Percentiles rank a stretch among this genome's conserved stretches.
These are phyloP conservation scores for Rhadina sibilatrix DNA, from an alignment of 2,113 vertebrate genomes.

Conservation along the genomic window DNA sequence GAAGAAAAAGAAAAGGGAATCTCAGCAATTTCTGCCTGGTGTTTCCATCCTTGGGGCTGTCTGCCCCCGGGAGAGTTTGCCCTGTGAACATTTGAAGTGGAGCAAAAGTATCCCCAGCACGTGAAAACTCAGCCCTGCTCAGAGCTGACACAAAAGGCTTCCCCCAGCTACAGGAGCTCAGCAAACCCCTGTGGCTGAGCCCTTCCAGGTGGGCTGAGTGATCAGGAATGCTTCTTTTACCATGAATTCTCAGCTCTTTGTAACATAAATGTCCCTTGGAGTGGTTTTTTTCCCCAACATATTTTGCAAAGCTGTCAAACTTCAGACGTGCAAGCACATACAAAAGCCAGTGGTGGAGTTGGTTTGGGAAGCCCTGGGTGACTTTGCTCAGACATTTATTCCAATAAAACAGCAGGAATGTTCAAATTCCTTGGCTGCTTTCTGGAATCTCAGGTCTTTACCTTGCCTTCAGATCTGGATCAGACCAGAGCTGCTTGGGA, in stretches of 20 bases:
- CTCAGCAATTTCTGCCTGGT: neutral
- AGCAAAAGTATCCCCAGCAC: neutral
- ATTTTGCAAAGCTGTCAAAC: neutral
- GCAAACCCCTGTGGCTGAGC: neutral
- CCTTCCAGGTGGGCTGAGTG: neutral
- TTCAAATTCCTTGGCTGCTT: constrained; percentile 4
- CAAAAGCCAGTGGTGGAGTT: neutral
- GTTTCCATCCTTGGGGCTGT: neutral
- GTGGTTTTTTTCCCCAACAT: accelerated
- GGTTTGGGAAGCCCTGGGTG: neutral
- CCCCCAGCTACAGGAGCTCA: no score
- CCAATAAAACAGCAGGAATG: neutral
- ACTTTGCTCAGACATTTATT: neutral
- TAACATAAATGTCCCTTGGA: neutral
- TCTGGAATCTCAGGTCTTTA: neutral
- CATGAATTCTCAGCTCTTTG: neutral
- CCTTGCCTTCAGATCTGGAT: constrained; percentile 6
- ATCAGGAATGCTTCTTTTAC: neutral
- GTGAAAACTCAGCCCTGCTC: neutral
- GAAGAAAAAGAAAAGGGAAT: neutral
- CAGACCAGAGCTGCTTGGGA: constrained; percentile 27
- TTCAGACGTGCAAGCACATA: neutral
- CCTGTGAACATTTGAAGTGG: neutral
- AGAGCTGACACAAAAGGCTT: neutral
- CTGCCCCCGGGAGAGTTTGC: neutral